Percentiles rank a stretch among this genome's conserved stretches.
Evolutionary conservation across 2,113 vertebrate genomes (phyloP).

Genomic region (Labeo rohita): DNA sequence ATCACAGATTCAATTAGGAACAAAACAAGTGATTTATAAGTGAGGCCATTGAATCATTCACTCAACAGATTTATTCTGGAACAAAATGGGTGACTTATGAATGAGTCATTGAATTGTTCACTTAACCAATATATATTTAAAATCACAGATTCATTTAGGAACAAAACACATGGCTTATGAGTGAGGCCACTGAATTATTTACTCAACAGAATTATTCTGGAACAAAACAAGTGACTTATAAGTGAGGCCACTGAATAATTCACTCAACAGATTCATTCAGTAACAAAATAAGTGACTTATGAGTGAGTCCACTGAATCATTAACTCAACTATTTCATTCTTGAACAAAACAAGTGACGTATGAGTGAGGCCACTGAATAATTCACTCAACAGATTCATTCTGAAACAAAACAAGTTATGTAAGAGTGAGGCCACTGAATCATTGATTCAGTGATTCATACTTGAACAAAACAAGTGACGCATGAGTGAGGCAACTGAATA

Average conservation of each 20-base stretch:
- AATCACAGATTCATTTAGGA: not conserved
- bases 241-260: not conserved
- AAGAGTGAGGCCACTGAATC: not conserved
- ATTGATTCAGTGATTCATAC: too few relatives aligned
- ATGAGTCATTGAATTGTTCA: not conserved
- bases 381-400: too few relatives aligned
- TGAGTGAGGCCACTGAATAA: too few relatives aligned
- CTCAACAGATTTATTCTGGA: too few relatives aligned
- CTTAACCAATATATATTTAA: too few relatives aligned
- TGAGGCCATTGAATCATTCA: too few relatives aligned
- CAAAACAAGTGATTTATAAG: too few relatives aligned
- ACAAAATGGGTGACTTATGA: too few relatives aligned
- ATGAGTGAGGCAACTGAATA: not conserved
- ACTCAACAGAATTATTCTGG: not conserved
- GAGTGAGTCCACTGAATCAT: not conserved
- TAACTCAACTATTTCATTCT: too few relatives aligned
- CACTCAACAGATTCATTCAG: not conserved
- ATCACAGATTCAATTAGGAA: too few relatives aligned
- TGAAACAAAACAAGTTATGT: too few relatives aligned
- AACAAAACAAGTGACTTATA: not conserved
- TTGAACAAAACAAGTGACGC: not conserved
- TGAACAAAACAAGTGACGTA: too few relatives aligned
- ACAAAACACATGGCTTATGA: not conserved
- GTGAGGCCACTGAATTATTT: not conserved
- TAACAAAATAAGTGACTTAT: not conserved